These are phyloP conservation scores for Zaprionus capensis DNA, from an alignment of 1,140 invertebrate genomes.

Conservation along the genomic window DNA sequence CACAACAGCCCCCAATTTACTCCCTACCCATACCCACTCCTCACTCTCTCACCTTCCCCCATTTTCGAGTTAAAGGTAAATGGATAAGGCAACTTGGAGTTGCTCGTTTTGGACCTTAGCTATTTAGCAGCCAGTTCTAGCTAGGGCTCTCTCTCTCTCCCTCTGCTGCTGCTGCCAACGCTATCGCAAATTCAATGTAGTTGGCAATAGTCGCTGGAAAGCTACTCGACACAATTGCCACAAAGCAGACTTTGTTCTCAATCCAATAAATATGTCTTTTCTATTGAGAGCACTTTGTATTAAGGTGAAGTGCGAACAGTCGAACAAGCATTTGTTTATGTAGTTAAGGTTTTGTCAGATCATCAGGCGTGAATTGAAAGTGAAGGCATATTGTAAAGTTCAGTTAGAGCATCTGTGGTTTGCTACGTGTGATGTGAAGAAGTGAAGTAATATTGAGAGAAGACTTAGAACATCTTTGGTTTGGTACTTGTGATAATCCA, in stretches of 20 bases:
- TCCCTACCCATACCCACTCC: slow-evolving; percentile 3
- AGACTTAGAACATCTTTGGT: no score
- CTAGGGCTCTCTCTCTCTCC: not conserved
- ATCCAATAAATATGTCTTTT: slow-evolving; percentile 3
- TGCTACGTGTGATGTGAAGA: no score
- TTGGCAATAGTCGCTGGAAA: not conserved
- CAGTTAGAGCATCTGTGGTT: no score
- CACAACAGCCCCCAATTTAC: slow-evolving; percentile 18
- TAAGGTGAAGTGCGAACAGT: not conserved
- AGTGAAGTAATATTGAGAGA: no score
- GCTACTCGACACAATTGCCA: slow-evolving; percentile 5
- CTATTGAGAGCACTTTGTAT: not conserved
- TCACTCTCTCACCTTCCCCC: not conserved
- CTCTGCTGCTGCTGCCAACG: slow-evolving; percentile 5
- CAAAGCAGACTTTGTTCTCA: not conserved
- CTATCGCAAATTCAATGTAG: slow-evolving; percentile 5
- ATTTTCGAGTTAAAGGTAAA: slow-evolving; percentile 27
- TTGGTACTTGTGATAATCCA: not conserved
- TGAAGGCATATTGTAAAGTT: not conserved
- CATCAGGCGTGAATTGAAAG: not conserved
- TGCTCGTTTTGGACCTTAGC: slow-evolving; percentile 26
- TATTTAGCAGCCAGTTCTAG: slow-evolving; percentile 27
- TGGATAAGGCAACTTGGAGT: slow-evolving; percentile 34
- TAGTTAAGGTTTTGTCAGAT: not conserved
- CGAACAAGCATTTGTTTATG: not conserved